A percentile compares a stretch with the other conserved stretches of the same genome.
Evolutionary conservation across 2,888 invertebrate genomes (phyloP).

Genomic region (Orchesellides sinensis): DNA sequence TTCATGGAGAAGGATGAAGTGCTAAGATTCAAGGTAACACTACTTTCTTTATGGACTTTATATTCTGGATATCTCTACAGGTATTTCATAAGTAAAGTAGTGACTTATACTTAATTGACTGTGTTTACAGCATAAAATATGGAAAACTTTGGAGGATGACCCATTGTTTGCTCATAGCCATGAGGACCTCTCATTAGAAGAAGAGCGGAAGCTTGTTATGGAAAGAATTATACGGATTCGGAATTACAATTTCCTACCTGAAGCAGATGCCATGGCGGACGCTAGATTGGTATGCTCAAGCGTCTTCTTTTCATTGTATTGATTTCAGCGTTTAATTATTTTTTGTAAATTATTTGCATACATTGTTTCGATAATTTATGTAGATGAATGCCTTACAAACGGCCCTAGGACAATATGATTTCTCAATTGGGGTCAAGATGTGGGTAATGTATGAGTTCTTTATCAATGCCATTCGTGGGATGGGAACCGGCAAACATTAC

Average conservation of each 20-base stretch:
- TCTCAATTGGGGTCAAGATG: slow-evolving; percentile 71
- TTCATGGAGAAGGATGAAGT: slow-evolving; percentile 88
- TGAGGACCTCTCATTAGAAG: slow-evolving; percentile 78
- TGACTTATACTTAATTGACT: neutral
- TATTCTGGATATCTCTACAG: no score
- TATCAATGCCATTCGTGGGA: slow-evolving; percentile 76
- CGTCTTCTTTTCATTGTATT: neutral
- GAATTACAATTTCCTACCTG: slow-evolving; percentile 82
- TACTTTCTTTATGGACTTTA: neutral
- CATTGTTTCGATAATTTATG: neutral
- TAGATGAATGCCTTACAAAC: slow-evolving; percentile 60
- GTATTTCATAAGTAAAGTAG: neutral
- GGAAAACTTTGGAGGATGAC: slow-evolving; percentile 81
- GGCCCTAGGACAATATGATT: slow-evolving; percentile 74
- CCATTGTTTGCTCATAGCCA: slow-evolving; percentile 80
- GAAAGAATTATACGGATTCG: slow-evolving; percentile 82
- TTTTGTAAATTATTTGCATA: neutral
- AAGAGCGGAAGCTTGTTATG: slow-evolving; percentile 80
- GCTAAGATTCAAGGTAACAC: slow-evolving; percentile 85
- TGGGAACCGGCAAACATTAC: slow-evolving; percentile 77
- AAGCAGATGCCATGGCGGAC: slow-evolving; percentile 69
- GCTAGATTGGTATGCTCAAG: slow-evolving; percentile 60
- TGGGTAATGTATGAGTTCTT: slow-evolving; percentile 76
- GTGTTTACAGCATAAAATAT: slow-evolving; percentile 79
- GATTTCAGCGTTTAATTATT: neutral